Base-by-base conservation (phyloP, 2,113 vertebrate genomes). In the Uropsilus gracilis region DNA sequence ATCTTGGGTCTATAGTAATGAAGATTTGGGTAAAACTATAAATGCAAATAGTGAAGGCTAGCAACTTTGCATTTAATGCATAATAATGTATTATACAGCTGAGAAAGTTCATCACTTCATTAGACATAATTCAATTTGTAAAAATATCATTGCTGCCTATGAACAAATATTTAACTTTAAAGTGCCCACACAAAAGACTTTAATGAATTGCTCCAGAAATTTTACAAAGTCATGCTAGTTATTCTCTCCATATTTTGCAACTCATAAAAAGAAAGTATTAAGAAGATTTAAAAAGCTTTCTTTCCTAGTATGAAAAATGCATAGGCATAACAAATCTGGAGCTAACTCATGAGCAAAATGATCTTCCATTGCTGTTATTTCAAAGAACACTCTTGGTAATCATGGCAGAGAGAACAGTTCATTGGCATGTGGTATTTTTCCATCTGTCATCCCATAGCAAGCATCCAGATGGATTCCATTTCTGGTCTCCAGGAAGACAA, bases 391-490 rank as follows among this genome's bases (percentile, higher is more conserved):
- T 17, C 86, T n/a, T 64, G 77, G 77, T 94, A 22, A 64, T 94
- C 77, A 94, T 0, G 0, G 88, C 59, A 93, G 6, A 84, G n/a
- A 32, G 0, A 87, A 77, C 55, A 76, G 72, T 46, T 95, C n/a
- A 5, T 34, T 46, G 66, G 39, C 12, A 94, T 28, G 17, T 42
- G 50, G 28, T 44, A 8, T 10, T 0, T 0, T 81, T 95, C 93
- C 48, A 63, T 83, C 69, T 91, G 78, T 63, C 89, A 39, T 87
- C 77, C 68, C 94, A 95, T 57, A 42, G 75, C 64, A 22, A 0
- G 84, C 34, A 57, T 95, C 61, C 90, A 97, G 90, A 96, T 97
- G 94, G 85, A 69, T 97, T 92, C 63, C 75, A 92, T 94, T 22
- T 9, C 91, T 96, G 94, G 30, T 92, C n/a, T 93, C 28, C 24